Evolutionary conservation across 2,113 vertebrate genomes (phyloP).

Genomic region (Tautogolabrus adspersus): DNA sequence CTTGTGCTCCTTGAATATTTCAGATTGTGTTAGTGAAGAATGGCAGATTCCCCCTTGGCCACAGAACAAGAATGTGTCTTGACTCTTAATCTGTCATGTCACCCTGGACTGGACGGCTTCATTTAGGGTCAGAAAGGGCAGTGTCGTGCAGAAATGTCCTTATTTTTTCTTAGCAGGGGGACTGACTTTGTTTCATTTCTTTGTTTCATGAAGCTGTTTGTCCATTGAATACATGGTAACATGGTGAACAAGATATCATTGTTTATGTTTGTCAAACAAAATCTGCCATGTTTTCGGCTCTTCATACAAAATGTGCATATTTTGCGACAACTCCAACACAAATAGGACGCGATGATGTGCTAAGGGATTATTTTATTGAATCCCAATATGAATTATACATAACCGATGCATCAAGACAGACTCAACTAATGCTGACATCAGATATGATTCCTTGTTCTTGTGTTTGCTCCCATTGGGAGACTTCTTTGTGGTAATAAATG

Average conservation of each 20-base stretch:
- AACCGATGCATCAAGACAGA: constrained; percentile 15
- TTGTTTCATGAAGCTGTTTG: not conserved
- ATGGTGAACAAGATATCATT: not conserved
- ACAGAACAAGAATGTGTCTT: not conserved
- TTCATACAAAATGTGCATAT: not conserved
- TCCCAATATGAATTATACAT: not conserved
- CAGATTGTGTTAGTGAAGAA: constrained; percentile 6
- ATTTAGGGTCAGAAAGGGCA: constrained; percentile 14
- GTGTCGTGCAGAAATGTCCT: not conserved
- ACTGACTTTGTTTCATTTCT: not conserved
- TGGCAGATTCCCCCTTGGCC: not conserved
- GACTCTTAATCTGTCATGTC: constrained; percentile 7
- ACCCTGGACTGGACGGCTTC: constrained; percentile 11
- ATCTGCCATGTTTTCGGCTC: not conserved
- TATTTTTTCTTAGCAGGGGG: not conserved
- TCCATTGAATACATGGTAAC: no score
- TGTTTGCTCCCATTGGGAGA: not conserved
- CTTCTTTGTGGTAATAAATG: constrained; percentile 4
- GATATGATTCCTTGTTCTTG: constrained; percentile 6
- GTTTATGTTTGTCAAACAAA: not conserved
- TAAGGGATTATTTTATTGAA: not conserved
- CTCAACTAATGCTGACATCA: constrained; percentile 5
- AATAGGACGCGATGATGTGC: not conserved
- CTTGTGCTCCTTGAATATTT: constrained; percentile 15
- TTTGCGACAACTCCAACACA: not conserved